Percentiles rank a stretch among this genome's conserved stretches.
phyloP scores from a whole-genome alignment of 2,113 vertebrate species.

The Hepsetus odoe region DNA sequence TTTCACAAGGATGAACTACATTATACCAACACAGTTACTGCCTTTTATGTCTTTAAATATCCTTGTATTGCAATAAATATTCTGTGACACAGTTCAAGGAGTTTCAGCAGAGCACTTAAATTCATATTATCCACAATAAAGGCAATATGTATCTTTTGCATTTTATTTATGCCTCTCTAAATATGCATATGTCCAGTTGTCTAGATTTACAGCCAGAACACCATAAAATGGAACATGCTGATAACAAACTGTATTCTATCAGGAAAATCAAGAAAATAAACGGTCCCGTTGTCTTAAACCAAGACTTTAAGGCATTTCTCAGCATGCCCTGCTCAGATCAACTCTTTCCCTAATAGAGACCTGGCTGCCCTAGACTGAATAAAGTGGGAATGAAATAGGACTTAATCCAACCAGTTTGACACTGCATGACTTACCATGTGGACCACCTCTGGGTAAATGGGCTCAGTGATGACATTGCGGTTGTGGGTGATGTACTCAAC shows the following conservation, averaged over 20 bases:
- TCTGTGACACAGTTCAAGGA: background rate
- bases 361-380: background rate
- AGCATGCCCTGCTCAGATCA: background rate
- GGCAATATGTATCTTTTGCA: background rate
- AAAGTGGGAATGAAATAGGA: background rate
- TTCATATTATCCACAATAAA: background rate
- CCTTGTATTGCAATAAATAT: no score
- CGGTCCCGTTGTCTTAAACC: background rate
- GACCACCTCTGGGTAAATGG: constrained; percentile 96
- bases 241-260: background rate
- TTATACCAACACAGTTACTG: no score
- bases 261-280: background rate
- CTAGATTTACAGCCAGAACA: background rate
- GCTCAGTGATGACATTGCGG: constrained; percentile 95
- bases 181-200: background rate
- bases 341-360: background rate
- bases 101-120: background rate
- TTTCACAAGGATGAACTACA: no score
- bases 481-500: constrained; percentile 98
- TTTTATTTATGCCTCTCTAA: background rate
- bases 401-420: background rate
- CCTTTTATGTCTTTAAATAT: no score
- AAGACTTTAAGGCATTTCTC: background rate
- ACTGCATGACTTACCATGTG: constrained; percentile 89
- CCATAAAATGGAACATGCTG: background rate